These are phyloP conservation scores for Minunthozetes semirufus DNA, from an alignment of 2,888 invertebrate genomes.

Conservation along the genomic window DNA sequence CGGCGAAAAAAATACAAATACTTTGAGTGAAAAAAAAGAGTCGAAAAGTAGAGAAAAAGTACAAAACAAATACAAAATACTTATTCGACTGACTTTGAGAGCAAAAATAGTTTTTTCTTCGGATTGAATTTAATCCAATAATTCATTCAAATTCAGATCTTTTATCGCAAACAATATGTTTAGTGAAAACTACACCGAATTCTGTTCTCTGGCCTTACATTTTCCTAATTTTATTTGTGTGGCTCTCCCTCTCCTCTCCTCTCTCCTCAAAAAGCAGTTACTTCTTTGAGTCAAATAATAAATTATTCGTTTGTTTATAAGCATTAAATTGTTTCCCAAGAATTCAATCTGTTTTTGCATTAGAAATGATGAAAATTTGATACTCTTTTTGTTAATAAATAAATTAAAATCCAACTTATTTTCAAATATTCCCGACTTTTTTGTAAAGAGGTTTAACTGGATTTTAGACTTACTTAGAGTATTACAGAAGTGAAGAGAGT, in stretches of 20 bases:
- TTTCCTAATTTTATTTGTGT: no score
- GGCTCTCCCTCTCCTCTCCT: no score
- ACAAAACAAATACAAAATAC: slow-evolving; percentile 7
- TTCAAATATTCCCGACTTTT: slow-evolving; percentile 1
- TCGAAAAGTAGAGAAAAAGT: background rate
- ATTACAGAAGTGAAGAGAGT: background rate
- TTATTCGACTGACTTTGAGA: background rate
- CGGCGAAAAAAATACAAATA: background rate
- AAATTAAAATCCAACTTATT: background rate
- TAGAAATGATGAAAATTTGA: background rate
- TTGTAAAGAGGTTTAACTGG: slow-evolving; percentile 21
- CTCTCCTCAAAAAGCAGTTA: no score
- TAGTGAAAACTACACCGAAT: background rate
- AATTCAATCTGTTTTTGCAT: no score
- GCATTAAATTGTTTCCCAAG: no score
- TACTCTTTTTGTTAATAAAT: background rate
- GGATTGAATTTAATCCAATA: slow-evolving; percentile 1
- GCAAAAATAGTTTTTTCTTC: background rate
- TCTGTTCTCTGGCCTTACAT: no score
- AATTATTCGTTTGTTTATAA: no score
- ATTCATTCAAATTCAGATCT: background rate
- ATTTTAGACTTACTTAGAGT: background rate
- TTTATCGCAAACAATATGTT: background rate
- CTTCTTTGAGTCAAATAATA: no score
- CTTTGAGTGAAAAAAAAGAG: background rate